Evolutionary conservation across 2,888 invertebrate genomes (phyloP), one percentile per base, ranked within the genome.

Genomic region (Apodemia duryi): DNA sequence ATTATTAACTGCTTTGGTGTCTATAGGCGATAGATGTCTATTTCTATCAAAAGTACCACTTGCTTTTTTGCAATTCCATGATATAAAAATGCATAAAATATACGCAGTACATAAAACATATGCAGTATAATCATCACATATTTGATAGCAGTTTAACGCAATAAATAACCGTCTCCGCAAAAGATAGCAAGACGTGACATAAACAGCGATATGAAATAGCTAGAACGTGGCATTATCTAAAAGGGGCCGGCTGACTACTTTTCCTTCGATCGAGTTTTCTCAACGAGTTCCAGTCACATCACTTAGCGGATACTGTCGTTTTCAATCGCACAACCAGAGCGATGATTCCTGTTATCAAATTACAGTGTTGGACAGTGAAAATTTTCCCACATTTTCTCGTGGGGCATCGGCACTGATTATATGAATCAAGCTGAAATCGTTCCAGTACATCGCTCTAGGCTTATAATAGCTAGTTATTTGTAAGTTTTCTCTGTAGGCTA

Each of bases 301-400:
- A 74, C 77, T 84, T 78, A 82, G 75, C 85, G 86, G 86, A 87
- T 85, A 91, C 90, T 91, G 88, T 91, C 90, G 87, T 83, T 91
- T 91, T 91, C 90, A 82, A 85, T 83, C 72, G 72, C 69, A 70
- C 69, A 82, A 83, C 83, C 82, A 81, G 84, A 84, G 85, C 83
- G 85, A 88, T 85, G 90, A 86, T 87, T 85, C 87, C 81, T 79
- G 86, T 86, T 85, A 90, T 91, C 88, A 91, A 91, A 91, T 90
- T 87, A 84, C 83, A 77, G 82, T 82, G 77, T 79, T 76, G 78
- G 80, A 79, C 81, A 84, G 88, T 88, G 89, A 89, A 91, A 89
- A 90, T 88, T 82, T 90, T 89, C 89, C 86, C 89, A 88, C 88
- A 89, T 91, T 91, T 91, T 91, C 91, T 90, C 81, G 80, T 74